Conservation (phyloP, 2,888 invertebrate genomes). For the Lasioglossum lativentre region DNA sequence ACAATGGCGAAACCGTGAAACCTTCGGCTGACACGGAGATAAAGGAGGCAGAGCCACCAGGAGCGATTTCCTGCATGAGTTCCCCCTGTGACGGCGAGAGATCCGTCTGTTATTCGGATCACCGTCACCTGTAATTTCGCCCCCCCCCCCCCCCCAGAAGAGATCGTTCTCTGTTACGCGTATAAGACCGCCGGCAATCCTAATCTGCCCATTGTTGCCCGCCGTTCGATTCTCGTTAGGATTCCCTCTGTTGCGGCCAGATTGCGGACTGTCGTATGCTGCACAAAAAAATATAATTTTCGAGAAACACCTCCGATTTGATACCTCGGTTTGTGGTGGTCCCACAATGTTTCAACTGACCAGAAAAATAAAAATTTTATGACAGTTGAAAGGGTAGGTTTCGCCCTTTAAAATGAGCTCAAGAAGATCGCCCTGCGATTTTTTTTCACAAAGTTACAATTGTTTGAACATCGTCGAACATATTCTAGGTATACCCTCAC, state of each 20-base stretch:
- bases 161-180: conserved; percentile 74
- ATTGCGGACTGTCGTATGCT: neutral
- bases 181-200: conserved; percentile 59
- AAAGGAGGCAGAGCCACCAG: conserved; percentile 73
- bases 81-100: conserved; percentile 64
- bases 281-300: neutral
- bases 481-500: no score
- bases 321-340: no score
- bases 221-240: neutral
- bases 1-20: conserved; percentile 43
- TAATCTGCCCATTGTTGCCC: conserved; percentile 75
- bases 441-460: neutral
- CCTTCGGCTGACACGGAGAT: conserved; percentile 3
- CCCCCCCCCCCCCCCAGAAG: conserved; percentile 42
- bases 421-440: neutral
- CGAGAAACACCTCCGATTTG: no score
- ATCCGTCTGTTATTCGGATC: conserved; percentile 81
- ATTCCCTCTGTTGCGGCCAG: neutral
- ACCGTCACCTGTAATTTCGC: conserved; percentile 84
- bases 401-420: neutral
- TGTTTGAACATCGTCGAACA: neutral
- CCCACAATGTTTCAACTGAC: no score
- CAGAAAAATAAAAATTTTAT: no score
- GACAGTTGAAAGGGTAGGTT: neutral
- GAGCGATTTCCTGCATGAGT: conserved; percentile 83